phyloP scores from a whole-genome alignment of 2,113 vertebrate species.

The Ailurus styani region DNA sequence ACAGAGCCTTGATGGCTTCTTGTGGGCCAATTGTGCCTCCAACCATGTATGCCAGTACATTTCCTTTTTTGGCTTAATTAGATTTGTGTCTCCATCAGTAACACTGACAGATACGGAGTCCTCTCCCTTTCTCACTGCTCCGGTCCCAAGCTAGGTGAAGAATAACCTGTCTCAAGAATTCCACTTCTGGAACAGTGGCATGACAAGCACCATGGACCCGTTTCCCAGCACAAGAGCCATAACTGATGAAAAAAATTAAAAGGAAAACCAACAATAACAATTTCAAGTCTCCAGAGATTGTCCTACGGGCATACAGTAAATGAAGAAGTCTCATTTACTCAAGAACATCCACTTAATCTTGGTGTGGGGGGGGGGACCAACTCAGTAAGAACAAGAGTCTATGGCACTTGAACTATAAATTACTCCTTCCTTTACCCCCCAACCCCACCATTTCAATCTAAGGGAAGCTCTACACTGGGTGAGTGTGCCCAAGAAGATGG shows the following conservation, averaged over 20 bases:
- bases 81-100: not conserved
- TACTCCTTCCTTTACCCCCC: too few species aligned
- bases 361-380: not conserved
- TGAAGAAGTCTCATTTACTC: not conserved
- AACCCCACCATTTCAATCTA: not conserved
- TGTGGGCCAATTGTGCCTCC: not conserved
- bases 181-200: not conserved
- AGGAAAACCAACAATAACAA: not conserved
- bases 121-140: not conserved
- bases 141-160: not conserved
- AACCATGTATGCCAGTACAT: fast-evolving
- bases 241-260: not conserved
- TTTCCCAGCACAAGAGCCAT: not conserved
- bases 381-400: not conserved
- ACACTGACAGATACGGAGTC: not conserved
- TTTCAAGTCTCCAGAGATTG: not conserved
- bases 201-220: not conserved
- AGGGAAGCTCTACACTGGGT: not conserved
- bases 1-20: not conserved
- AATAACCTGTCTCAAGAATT: not conserved
- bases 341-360: not conserved
- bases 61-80: not conserved
- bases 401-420: too few species aligned
- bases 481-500: not conserved
- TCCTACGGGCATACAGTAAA: not conserved